Evolutionary conservation across 2,888 invertebrate species (phyloP), one percentile per base, ranked within the genome.

Genomic region (Napeogenes inachia): DNA sequence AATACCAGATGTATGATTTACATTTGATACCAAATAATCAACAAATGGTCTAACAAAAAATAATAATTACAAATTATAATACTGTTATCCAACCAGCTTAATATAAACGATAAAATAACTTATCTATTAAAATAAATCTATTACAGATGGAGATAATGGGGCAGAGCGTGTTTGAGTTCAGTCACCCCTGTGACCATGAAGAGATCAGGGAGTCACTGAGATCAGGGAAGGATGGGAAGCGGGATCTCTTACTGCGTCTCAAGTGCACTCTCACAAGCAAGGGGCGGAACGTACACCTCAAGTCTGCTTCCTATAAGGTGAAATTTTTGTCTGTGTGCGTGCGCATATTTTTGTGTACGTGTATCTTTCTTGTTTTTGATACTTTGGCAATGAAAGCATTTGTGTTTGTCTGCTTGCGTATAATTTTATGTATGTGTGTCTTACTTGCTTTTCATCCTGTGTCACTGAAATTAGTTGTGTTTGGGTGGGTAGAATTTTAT

Each of bases 301-400:
- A 99, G 87, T 98, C 98, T 64, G 98, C 98, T 63, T 93, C 97
- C 2, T 98, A 97, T 83, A 99, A 99, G 95, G 98, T 98, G 85
- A 64, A 4, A 6, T 3, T 1, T 35, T 35, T 35, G 35, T 2
- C 4, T 30, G 2, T 10, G 47, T 47, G n/a, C 4, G 13, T 5
- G 13, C 5, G n/a, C 12, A 12, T n/a, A 12, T 2, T 6, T 46
- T 6, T 47, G n/a, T 21, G 13, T 47, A 13, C 4, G 47, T 47
- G 21, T 46, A 4, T n/a, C 4, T 46, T 5, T 46, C 4, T n/a
- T 13, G 21, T 47, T n/a, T 13, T n/a, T 47, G 0, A n/a, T 4
- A 2, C 6, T 47, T 10, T 13, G 21, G 0, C 1, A 1, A 21
- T 1, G 42, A 6, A 3, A 1, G 42, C 42, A 10, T 4, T 42